Evolutionary conservation across 23 tunicate genomes (phyloP).

Genomic region (Ciona savignyi): DNA sequence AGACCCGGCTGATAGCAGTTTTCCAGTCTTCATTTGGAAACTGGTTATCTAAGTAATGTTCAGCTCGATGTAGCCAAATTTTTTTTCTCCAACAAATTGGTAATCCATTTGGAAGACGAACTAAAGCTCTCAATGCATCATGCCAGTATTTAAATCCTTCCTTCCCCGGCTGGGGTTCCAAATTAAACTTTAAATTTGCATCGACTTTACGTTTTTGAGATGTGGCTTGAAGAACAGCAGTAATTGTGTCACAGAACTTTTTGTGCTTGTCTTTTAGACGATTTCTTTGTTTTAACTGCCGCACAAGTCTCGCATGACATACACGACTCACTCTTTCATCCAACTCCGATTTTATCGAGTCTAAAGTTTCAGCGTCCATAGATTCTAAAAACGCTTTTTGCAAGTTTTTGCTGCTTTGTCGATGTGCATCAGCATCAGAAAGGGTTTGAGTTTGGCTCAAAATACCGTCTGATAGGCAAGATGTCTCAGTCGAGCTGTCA

Average conservation of each 20-base stretch:
- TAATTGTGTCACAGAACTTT: constrained; percentile 72
- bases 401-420: constrained; percentile 39
- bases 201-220: constrained; percentile 74
- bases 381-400: constrained; percentile 44
- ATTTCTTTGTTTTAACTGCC: constrained; percentile 72
- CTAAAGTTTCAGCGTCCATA: not conserved
- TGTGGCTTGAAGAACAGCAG: constrained; percentile 87
- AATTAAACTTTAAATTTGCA: constrained; percentile 58
- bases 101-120: constrained; percentile 67
- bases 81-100: constrained; percentile 87
- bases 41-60: constrained; percentile 46
- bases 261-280: constrained; percentile 75
- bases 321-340: constrained; percentile 66
- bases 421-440: constrained; percentile 15
- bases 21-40: constrained; percentile 10
- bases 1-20: constrained; percentile 34
- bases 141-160: constrained; percentile 80
- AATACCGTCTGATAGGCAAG: constrained; percentile 71
- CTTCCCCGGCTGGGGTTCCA: constrained; percentile 52
- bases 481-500: constrained; percentile 89
- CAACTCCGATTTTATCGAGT: constrained; percentile 29
- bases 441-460: constrained; percentile 30
- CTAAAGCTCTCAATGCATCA: constrained; percentile 74
- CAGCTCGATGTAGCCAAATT: constrained; percentile 74
- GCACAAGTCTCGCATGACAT: constrained; percentile 75